Evolutionary conservation across 2,888 invertebrate genomes (phyloP), one percentile per base, ranked within the genome.

Genomic region (Lycocerus yunnanus): DNA sequence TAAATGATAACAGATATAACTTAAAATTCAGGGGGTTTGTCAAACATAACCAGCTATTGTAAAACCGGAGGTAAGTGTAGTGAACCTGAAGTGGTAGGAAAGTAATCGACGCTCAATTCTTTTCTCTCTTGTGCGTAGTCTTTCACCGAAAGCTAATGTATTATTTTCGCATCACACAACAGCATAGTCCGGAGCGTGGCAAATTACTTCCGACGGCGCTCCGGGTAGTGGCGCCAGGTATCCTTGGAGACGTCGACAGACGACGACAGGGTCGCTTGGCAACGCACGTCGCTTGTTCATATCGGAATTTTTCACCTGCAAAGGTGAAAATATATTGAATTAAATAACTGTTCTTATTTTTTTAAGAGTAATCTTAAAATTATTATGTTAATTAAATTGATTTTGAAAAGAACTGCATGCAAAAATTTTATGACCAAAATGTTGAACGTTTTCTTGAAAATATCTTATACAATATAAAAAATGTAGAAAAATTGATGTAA

Each of bases 211-310:
- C 90, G 87, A 88, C 87, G 88, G 89, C 87, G 89, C 86, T 80
- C 89, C 82, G 89, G 90, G 84, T 88, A 89, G 87, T 90, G 90
- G 81, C 91, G 89, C 83, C 88, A 79, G 90, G 90, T 86, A 87
- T 90, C 86, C 86, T 86, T 86, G 87, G 88, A 87, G 88, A 86
- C 87, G 86, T 84, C 85, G 85, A 84, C 84, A 43, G 43, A 43
- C 85, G 85, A 82, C 85, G 84, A 84, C 84, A 81, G 84, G 83
- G 85, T 90, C 90, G 82, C 89, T 88, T 74, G 86, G 88, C 79
- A 89, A 91, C 88, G 71, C 89, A 89, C 86, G 88, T 90, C 86
- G 84, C 88, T 81, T 82, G 82, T 76, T 78, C 77, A 74, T 77
- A 78, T 77, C 81, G 80, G 76, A 82, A 82, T 80, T 80, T 80